phyloP scores from a whole-genome alignment of 2,888 invertebrate genomes.

The Eupithecia subumbrata region DNA sequence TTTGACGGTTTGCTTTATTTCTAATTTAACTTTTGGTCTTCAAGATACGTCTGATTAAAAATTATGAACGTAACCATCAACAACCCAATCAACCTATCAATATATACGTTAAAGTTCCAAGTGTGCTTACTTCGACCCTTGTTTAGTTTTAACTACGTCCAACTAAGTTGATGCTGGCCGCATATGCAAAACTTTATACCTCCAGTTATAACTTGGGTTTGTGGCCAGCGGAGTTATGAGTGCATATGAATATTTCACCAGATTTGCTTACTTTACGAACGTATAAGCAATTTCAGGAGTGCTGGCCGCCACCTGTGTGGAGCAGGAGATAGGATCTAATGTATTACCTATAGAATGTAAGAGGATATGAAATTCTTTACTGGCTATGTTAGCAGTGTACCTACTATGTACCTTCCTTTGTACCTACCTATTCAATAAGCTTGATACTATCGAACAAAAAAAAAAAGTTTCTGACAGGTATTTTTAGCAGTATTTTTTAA shows the following conservation, averaged over 20 bases:
- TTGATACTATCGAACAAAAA: too few species aligned
- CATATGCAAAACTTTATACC: conserved; percentile 1
- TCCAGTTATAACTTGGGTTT: conserved; percentile 13
- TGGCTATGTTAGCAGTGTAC: not conserved
- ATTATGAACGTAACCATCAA: not conserved
- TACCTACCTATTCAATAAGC: not conserved
- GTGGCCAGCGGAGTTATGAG: conserved; percentile 9
- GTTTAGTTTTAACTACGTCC: not conserved
- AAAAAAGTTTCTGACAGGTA: too few species aligned
- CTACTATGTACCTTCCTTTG: too few species aligned
- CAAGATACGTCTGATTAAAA: not conserved
- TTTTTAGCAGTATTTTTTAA: too few species aligned
- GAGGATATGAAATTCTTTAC: not conserved
- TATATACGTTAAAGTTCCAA: not conserved
- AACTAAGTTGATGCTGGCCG: conserved; percentile 3
- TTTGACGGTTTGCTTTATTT: not conserved
- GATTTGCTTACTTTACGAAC: conserved; percentile 16
- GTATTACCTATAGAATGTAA: not conserved
- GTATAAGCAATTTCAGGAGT: conserved; percentile 8
- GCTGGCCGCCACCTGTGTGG: conserved; percentile 6
- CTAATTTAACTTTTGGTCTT: not conserved
- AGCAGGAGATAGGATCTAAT: not conserved
- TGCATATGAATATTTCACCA: conserved; percentile 22
- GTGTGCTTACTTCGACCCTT: not conserved
- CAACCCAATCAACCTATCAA: not conserved